Evolutionary conservation across 2,797 vertebrate species (phyloP), one percentile per base, ranked within the genome.

Genomic region (Takifugu ocellatus): DNA sequence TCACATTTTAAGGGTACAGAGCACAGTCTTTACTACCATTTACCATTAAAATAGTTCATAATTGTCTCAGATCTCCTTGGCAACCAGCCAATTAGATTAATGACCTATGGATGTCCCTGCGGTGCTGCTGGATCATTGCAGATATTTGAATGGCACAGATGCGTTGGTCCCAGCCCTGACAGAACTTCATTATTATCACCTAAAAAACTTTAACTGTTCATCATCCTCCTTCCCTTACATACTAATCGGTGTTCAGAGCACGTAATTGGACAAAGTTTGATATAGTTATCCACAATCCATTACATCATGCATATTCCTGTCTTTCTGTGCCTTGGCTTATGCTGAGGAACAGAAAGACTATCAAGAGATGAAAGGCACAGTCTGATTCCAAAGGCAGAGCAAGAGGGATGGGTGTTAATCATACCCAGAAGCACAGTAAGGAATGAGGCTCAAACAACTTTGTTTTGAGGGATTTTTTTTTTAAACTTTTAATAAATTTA

Each of bases 31-130:
- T 82, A 72, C 79, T 82, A 84, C 68, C 77, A 70, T 84, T 87
- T 84, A 83, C 82, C 78, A 81, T 85, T 84, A 83, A 83, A 87
- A 86, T 83, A 84, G 83, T 85, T 85, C 82, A 81, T 72, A 81
- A 84, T 74, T 76, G 75, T 82, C 81, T 83, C 61, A 66, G 68
- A 79, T 87, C 82, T 81, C 84, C 75, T 64, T 61, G 78, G 88
- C 86, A 86, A 87, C 79, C 62, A 53, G 78, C 87, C 87, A 89
- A 88, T 91, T 89, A 88, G 80, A 90, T 90, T 89, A 90, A 90
- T 88, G 87, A 88, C 90, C 84, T 90, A 75, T 78, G 81, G 84
- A 83, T 70, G 83, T 87, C 82, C 77, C 44, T 82, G 78, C 83
- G 77, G 76, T 84, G 75, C 75, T 27, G 66, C 57, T 45, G 56